These are phyloP conservation scores for Ptychoptera albimana DNA, from an alignment of 2,888 invertebrate genomes.

Conservation along the genomic window DNA sequence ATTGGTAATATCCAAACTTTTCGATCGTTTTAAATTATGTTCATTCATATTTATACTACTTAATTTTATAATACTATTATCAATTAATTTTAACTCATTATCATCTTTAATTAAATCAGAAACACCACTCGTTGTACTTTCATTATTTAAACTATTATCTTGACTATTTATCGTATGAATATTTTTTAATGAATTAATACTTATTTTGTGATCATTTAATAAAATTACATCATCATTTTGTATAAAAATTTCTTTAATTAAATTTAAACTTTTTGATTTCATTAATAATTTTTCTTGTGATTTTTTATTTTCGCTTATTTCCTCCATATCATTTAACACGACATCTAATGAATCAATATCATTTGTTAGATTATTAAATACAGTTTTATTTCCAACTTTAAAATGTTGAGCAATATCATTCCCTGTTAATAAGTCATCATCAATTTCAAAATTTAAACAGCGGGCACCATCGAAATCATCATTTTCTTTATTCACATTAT, in stretches of 20 bases:
- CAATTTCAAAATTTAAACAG: conserved; percentile 14
- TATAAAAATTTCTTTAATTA: conserved; percentile 3
- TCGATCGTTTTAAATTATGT: conserved; percentile 7
- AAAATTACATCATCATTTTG: conserved; percentile 9
- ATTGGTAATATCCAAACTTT: background rate
- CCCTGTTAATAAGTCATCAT: conserved; percentile 25
- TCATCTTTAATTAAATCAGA: conserved; percentile 25
- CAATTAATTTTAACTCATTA: conserved; percentile 9
- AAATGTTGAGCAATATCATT: conserved; percentile 27
- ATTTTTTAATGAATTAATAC: conserved; percentile 8
- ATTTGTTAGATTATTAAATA: background rate
- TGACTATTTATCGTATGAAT: conserved; percentile 1
- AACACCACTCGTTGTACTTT: conserved; percentile 28
- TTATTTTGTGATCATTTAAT: conserved; percentile 10
- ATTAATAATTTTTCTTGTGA: background rate
- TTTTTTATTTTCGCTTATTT: background rate
- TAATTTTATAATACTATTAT: conserved; percentile 9
- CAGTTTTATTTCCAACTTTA: conserved; percentile 9
- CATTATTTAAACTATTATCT: conserved; percentile 20
- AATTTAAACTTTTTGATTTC: background rate
- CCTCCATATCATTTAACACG: background rate
- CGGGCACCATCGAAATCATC: background rate
- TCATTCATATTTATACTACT: conserved; percentile 5
- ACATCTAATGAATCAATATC: background rate
- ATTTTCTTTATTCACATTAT: conserved; percentile 9